These are phyloP conservation scores for Volucella bombylans DNA, from an alignment of 2,888 invertebrate genomes.

Conservation along the genomic window DNA sequence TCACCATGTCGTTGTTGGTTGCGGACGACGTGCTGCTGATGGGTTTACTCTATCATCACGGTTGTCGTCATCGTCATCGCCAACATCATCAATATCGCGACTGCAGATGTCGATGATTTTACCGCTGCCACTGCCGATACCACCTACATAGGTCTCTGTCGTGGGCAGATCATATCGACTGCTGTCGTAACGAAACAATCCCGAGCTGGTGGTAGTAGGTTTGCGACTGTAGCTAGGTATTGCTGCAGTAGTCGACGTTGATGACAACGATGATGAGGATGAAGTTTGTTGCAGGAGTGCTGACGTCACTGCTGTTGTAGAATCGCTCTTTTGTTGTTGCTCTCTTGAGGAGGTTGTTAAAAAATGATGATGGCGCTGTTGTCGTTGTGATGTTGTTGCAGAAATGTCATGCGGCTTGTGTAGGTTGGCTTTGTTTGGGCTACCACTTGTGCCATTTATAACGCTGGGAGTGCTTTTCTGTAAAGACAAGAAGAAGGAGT, in stretches of 20 bases:
- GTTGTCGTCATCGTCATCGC: conserved; percentile 77
- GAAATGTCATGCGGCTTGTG: conserved; percentile 39
- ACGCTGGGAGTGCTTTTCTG: conserved; percentile 67
- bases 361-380: conserved; percentile 51
- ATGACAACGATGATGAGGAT: conserved; percentile 63
- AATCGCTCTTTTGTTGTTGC: conserved; percentile 33
- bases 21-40: conserved; percentile 74
- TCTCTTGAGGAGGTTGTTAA: conserved; percentile 46
- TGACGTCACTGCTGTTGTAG: conserved; percentile 3
- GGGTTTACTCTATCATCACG: conserved; percentile 73
- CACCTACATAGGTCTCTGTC: conserved; percentile 77
- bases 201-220: conserved; percentile 64
- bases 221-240: conserved; percentile 39
- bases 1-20: conserved; percentile 63
- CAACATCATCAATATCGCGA: conserved; percentile 79
- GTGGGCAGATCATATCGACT: conserved; percentile 69
- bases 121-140: conserved; percentile 70
- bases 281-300: conserved; percentile 57
- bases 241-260: conserved; percentile 48
- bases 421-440: conserved; percentile 61
- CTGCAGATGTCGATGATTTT: conserved; percentile 78
- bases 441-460: conserved; percentile 60
- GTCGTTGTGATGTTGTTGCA: conserved; percentile 31
- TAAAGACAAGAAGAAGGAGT: conserved; percentile 11
- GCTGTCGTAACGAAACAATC: conserved; percentile 61